phyloP scores from a whole-genome alignment of 2,113 vertebrate species.

The Eudyptes chrysolophus region DNA sequence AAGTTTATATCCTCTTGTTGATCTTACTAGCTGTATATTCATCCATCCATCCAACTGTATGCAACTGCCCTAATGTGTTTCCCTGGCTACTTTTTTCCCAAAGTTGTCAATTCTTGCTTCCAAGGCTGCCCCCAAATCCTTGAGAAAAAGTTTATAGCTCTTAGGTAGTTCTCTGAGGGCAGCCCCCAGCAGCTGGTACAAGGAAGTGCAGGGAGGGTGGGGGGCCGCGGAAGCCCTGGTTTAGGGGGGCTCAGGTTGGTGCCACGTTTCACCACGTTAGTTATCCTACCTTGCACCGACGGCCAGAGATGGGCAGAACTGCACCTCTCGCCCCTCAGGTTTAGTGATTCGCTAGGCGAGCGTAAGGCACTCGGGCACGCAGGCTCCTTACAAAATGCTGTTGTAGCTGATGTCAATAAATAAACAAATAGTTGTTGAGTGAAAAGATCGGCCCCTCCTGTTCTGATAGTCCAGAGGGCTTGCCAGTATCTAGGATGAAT shows the following conservation, averaged over 20 bases:
- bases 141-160: not conserved
- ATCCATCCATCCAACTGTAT: not conserved
- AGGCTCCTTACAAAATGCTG: not conserved
- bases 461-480: not conserved
- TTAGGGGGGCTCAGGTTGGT: not conserved
- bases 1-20: not conserved
- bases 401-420: not conserved
- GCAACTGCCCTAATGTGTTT: not conserved
- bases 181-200: not conserved
- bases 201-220: not conserved
- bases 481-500: not conserved
- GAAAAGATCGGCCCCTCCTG: not conserved
- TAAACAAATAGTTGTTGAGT: not conserved
- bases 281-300: rapidly evolving
- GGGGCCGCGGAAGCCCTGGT: not conserved
- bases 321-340: not conserved
- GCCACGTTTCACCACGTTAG: rapidly evolving
- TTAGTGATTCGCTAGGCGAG: not conserved
- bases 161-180: not conserved
- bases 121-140: not conserved
- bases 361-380: rapidly evolving
- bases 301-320: rapidly evolving
- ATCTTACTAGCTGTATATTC: not conserved
- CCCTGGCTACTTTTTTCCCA: not conserved
- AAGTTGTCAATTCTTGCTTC: not conserved